These are phyloP conservation scores for Andrena bucephala DNA, from an alignment of 2,888 invertebrate genomes.

Conservation along the genomic window DNA sequence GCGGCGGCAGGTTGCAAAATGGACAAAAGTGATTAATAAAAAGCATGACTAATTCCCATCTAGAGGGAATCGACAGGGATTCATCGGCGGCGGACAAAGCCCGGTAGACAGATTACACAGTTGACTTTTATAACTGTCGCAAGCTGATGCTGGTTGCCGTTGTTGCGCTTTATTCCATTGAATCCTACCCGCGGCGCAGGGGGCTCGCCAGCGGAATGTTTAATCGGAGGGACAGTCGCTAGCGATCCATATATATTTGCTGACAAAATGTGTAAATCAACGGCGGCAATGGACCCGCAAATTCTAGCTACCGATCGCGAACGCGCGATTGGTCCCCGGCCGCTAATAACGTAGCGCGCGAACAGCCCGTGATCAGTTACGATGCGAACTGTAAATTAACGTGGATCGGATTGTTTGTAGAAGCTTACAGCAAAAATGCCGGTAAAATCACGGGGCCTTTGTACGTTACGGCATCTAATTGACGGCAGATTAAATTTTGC, in stretches of 20 bases:
- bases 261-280: constrained; percentile 55
- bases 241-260: constrained; percentile 53
- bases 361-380: background rate
- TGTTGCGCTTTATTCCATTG: constrained; percentile 43
- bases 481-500: too few relatives aligned
- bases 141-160: constrained; percentile 32
- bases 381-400: constrained; percentile 7
- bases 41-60: constrained; percentile 33
- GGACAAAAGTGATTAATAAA: constrained; percentile 10
- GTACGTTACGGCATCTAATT: background rate
- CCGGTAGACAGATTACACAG: constrained; percentile 30
- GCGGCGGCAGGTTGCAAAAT: background rate
- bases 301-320: constrained; percentile 37
- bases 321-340: constrained; percentile 28
- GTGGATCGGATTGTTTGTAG: background rate
- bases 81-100: constrained; percentile 27
- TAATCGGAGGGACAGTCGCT: constrained; percentile 37
- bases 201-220: constrained; percentile 23
- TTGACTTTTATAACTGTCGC: constrained; percentile 45
- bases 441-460: background rate
- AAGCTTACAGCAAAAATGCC: background rate
- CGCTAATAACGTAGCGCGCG: constrained; percentile 34
- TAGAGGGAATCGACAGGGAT: background rate
- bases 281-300: constrained; percentile 44
- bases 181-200: background rate